Conservation (phyloP, 2,113 vertebrate genomes). For the Typhlomys cinereus region DNA sequence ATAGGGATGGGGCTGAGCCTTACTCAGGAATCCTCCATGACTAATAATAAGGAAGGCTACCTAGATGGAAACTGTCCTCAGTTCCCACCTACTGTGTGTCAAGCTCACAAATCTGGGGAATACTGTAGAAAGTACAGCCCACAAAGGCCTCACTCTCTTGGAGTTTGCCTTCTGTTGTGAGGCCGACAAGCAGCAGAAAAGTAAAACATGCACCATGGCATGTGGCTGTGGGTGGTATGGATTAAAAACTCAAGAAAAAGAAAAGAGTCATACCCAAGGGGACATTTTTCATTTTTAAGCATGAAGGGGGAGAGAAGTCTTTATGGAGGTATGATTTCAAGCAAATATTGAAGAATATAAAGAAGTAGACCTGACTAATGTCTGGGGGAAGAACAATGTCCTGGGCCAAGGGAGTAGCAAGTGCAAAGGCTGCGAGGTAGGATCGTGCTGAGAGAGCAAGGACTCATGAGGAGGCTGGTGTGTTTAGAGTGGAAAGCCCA, state of each 20-base stretch:
- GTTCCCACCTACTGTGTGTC: background rate
- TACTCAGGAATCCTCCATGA: background rate
- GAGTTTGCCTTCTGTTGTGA: background rate
- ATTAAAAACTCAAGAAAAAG: background rate
- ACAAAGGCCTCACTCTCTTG: background rate
- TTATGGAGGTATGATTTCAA: background rate
- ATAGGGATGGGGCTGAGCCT: background rate
- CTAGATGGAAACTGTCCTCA: background rate
- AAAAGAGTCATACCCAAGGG: background rate
- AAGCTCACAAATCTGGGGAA: background rate
- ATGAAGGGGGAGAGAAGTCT: background rate
- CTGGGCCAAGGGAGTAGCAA: background rate
- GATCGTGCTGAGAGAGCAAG: background rate
- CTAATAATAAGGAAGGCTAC: background rate
- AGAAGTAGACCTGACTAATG: background rate
- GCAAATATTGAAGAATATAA: background rate
- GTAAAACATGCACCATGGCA: background rate
- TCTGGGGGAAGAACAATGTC: background rate
- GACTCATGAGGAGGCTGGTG: background rate
- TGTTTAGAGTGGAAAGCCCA: background rate
- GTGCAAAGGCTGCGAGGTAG: background rate
- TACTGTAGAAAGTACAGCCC: background rate
- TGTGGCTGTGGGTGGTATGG: background rate
- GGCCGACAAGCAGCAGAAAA: background rate
- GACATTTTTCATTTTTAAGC: conserved; percentile 1